Base-by-base conservation (phyloP, 2,888 invertebrate genomes). In the Callinectes sapidus region DNA sequence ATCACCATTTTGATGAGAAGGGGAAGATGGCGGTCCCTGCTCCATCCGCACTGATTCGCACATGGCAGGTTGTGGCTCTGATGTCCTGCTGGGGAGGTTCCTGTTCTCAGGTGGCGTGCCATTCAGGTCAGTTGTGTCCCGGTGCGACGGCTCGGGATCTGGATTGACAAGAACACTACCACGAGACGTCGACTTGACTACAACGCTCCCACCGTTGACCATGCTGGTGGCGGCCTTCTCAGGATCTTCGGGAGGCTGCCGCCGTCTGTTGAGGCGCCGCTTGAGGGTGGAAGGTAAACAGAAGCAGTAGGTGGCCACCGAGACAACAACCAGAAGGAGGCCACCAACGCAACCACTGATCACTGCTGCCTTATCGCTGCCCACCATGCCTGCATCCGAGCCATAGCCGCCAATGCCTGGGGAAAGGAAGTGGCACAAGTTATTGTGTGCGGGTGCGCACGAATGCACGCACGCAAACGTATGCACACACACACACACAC, bases 291-390 rank as follows among this genome's bases (percentile, higher is more conserved):
- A 89, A 0, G 94, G 93, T 13, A 93, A 54, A 89, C 94, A 94
- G 91, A 92, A 94, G 91, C 94, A 94, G 89, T 94, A 94, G 10
- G 88, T 86, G 23, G 90, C 93, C 39, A 94, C 54, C 16, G 93
- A 54, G 28, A 94, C 35, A 54, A 93, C 92, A 28, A 94, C 93
- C 77, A 94, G 88, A 61, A 94, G 86, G 5, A 94, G 61, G 23
- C 94, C 94, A 10, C 94, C 94, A 6, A 94, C 88, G 71, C 93
- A 92, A 0, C 94, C 94, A 54, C 92, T 91, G 77, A 94, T 94
- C 42, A 94, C 93, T 3, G 94, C 94, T 0, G 90, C 92, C 35
- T 92, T 87, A 55, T 94, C 94, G 23, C 93, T 89, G 2, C 89
- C 88, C 77, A 90, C 93, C 23, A 91, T 89, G 35, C 92, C 90